phyloP scores from a whole-genome alignment of 2,888 invertebrate genomes.

The Polydrusus cervinus region DNA sequence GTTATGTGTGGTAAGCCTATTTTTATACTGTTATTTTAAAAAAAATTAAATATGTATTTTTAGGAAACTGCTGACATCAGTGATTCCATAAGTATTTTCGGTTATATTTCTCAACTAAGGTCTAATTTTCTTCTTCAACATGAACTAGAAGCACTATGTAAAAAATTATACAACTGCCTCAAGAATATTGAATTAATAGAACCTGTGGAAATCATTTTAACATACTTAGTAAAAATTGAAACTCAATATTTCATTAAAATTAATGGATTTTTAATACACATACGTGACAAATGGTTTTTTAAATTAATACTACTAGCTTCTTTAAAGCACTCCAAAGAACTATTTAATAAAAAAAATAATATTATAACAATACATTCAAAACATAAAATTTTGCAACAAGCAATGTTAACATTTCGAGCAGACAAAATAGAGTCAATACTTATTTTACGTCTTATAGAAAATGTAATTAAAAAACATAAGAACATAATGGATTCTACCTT shows the following conservation, averaged over 20 bases:
- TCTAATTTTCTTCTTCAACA: slow-evolving; percentile 2
- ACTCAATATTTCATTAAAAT: not conserved
- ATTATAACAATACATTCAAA: not conserved
- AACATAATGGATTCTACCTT: slow-evolving; percentile 51
- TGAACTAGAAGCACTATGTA: slow-evolving; percentile 18
- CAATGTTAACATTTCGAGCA: slow-evolving; percentile 28
- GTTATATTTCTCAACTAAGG: slow-evolving; percentile 7
- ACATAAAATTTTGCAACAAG: slow-evolving; percentile 3
- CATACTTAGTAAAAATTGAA: slow-evolving; percentile 23
- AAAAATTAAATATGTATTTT: not conserved
- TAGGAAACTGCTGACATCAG: slow-evolving; percentile 6
- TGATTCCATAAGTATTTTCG: slow-evolving; percentile 14
- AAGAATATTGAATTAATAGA: not conserved
- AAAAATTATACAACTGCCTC: slow-evolving; percentile 16
- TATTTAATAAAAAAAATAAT: slow-evolving; percentile 25
- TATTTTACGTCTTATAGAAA: slow-evolving; percentile 56
- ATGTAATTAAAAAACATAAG: slow-evolving; percentile 54
- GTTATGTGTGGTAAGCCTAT: not conserved
- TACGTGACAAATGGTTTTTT: slow-evolving; percentile 52
- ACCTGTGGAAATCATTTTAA: slow-evolving; percentile 1
- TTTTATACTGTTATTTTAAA: not conserved
- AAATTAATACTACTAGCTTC: slow-evolving; percentile 53
- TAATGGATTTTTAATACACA: slow-evolving; percentile 35
- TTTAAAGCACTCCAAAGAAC: slow-evolving; percentile 40
- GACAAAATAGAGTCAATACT: slow-evolving; percentile 53